Evolutionary conservation across 30 jellyfish, hydroid and myxozoan species (phyloP).

Genomic region (Nemopilema nomurai): DNA sequence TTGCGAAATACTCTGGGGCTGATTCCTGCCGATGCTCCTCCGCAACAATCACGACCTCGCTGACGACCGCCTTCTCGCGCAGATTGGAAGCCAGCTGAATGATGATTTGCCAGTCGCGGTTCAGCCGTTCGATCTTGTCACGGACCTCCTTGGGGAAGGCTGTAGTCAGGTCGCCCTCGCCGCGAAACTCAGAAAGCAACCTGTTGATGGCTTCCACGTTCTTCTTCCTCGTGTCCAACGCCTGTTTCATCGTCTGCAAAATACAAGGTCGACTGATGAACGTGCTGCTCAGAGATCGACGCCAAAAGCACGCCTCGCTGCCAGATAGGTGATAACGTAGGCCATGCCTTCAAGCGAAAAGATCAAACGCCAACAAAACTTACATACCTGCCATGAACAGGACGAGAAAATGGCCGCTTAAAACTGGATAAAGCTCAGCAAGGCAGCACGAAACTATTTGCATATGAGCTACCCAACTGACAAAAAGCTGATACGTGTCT

Average conservation of each 20-base stretch:
- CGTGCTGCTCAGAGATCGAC: not conserved
- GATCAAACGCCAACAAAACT: not conserved
- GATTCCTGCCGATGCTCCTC: conserved; percentile 72
- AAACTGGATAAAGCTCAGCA: not conserved
- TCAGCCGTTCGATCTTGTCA: conserved; percentile 82
- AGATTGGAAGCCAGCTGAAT: conserved; percentile 76
- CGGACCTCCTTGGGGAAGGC: conserved; percentile 95
- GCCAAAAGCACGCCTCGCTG: too few species aligned
- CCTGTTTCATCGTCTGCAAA: conserved; percentile 76
- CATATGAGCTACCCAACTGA: not conserved
- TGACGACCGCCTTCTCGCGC: conserved; percentile 64
- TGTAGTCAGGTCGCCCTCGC: conserved; percentile 88
- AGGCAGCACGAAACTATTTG: not conserved
- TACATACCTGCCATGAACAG: not conserved
- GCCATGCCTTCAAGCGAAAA: not conserved
- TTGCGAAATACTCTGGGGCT: conserved; percentile 56
- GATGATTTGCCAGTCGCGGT: conserved; percentile 92
- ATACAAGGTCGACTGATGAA: not conserved
- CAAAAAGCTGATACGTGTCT: not conserved
- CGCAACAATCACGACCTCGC: conserved; percentile 76
- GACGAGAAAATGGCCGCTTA: not conserved
- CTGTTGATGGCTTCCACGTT: conserved; percentile 89
- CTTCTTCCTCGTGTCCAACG: conserved; percentile 84
- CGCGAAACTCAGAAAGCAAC: conserved; percentile 78
- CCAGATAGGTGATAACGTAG: too few species aligned